Conservation (phyloP, 2,113 vertebrate species). For the Furnarius figulus region DNA sequence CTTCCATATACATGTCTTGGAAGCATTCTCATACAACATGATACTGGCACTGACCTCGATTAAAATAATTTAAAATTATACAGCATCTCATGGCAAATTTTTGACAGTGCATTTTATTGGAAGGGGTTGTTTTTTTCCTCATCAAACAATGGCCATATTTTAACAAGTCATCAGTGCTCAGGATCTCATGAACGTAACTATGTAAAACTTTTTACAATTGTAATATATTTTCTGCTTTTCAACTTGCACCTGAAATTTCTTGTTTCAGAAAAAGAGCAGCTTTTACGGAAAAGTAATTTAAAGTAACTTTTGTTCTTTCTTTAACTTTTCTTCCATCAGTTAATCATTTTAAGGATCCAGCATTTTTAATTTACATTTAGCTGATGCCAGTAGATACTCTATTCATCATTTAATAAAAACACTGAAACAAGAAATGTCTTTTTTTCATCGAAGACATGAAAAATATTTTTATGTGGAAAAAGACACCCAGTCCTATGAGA, state of each 20-base stretch:
- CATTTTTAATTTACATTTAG: slow-evolving; percentile 52
- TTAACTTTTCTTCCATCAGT: slow-evolving; percentile 34
- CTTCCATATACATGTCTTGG: slow-evolving; percentile 52
- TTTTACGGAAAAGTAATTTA: slow-evolving; percentile 76
- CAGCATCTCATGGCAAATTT: slow-evolving; percentile 33
- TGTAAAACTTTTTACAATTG: slow-evolving; percentile 79
- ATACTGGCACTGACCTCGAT: slow-evolving; percentile 71
- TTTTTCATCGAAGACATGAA: slow-evolving; percentile 70
- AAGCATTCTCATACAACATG: slow-evolving; percentile 50
- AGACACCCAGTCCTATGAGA: slow-evolving; percentile 73
- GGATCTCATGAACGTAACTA: slow-evolving; percentile 60
- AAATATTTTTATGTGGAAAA: slow-evolving; percentile 76
- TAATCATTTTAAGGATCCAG: slow-evolving; percentile 73
- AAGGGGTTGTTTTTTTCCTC: slow-evolving; percentile 48
- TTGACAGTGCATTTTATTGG: slow-evolving; percentile 37
- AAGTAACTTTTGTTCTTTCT: slow-evolving; percentile 39
- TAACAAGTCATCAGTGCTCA: slow-evolving; percentile 70
- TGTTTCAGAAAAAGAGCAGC: slow-evolving; percentile 82
- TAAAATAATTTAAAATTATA: slow-evolving; percentile 46
- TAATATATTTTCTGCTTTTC: slow-evolving; percentile 81
- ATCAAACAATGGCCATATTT: slow-evolving; percentile 64
- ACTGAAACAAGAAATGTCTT: slow-evolving; percentile 77
- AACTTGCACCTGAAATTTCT: slow-evolving; percentile 80
- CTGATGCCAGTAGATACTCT: slow-evolving; percentile 31
- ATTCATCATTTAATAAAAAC: slow-evolving; percentile 47